These are phyloP conservation scores for Linyphia triangularis DNA, from an alignment of 2,888 invertebrate genomes.

Conservation along the genomic window DNA sequence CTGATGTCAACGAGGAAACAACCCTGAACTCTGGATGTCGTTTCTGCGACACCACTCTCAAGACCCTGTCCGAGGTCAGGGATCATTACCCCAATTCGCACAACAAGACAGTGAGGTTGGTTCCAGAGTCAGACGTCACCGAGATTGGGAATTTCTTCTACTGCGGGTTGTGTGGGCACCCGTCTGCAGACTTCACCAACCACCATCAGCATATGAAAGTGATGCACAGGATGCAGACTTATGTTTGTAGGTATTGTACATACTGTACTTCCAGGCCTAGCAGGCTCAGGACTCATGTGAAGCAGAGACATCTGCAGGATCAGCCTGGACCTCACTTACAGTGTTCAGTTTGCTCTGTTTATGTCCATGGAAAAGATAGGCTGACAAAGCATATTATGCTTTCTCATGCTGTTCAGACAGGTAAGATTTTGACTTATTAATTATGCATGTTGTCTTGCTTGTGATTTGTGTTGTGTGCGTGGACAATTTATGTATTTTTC, in stretches of 20 bases:
- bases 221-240: conserved; percentile 76
- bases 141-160: conserved; percentile 76
- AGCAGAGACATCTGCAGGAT: conserved; percentile 77
- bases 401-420: conserved; percentile 77
- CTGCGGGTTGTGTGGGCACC: conserved; percentile 76
- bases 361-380: conserved; percentile 77
- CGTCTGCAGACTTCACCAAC: conserved; percentile 75
- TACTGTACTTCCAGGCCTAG: conserved; percentile 76
- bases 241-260: conserved; percentile 76
- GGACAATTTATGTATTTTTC: not conserved
- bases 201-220: conserved; percentile 77
- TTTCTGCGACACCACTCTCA: conserved; percentile 76
- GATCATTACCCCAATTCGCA: conserved; percentile 76
- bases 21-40: conserved; percentile 77
- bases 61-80: conserved; percentile 76
- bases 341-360: conserved; percentile 77
- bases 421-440: conserved; percentile 29
- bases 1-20: conserved; percentile 76
- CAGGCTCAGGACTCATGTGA: conserved; percentile 76
- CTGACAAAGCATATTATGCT: conserved; percentile 77
- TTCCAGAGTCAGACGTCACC: conserved; percentile 76
- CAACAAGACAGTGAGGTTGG: conserved; percentile 76
- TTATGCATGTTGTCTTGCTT: not conserved
- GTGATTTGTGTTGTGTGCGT: not conserved
- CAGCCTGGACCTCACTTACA: conserved; percentile 76